Base-by-base conservation (phyloP, 1,140 invertebrate species). In the Aethina tumida region DNA sequence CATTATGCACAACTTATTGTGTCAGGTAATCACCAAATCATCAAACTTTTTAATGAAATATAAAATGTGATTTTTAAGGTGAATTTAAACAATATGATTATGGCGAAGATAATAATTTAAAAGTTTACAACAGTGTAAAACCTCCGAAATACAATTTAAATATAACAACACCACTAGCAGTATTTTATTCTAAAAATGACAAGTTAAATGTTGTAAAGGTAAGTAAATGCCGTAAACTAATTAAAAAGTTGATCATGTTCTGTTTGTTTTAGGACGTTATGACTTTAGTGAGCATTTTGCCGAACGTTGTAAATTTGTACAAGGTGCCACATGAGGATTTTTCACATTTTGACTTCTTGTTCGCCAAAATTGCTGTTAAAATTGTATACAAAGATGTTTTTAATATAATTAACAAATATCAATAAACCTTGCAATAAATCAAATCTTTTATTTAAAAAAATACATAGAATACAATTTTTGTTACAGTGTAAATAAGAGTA, bases 221-320 rank as follows among this genome's bases (percentile, higher is more conserved):
- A 7, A 35, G 5, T 26, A 5, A 4, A 7, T 27, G 17, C 14
- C 13, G 4, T 10, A 26, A 30, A 7, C 17, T 9, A 9, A 17
- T 24, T 24, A 19, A 9, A n/a, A n/a, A n/a, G 5, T 24, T 15
- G n/a, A 21, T n/a, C 8, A 1, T 19, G 2, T 9, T 25, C 9
- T 5, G 4, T 18, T 36, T 27, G 35, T 43, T 38, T 24, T 33
- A 43, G 41, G 29, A 43, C 19, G 31, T 43, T 4, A 35, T 38
- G 5, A 31, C 20, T 16, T 16, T 43, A n/a, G 20, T 25, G 10
- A 26, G 38, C 24, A 19, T 26, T 5, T 20, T 43, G 5, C 41
- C 41, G 4, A 38, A 32, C 25, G 20, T 32, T 3, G 34, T 36
- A 8, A 36, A 38, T 26, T n/a, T 17, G 17, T 27, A 43, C 9